Evolutionary conservation across 2,888 invertebrate genomes (phyloP).

Genomic region (Poecilus cupreus): DNA sequence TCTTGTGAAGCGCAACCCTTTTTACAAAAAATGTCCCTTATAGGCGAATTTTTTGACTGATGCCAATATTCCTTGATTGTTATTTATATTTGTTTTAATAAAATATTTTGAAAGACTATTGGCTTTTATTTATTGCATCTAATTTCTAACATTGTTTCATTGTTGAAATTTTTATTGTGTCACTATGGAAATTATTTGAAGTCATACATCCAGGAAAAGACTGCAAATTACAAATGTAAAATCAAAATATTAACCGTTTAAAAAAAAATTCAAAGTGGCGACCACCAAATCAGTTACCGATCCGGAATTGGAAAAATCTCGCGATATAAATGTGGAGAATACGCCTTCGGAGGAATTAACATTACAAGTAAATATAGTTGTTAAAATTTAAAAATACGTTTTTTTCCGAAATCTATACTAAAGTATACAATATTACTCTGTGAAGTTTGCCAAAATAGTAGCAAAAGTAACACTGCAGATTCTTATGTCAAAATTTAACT

Average conservation of each 20-base stretch:
- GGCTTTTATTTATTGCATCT: neutral
- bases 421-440: too few species aligned
- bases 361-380: slow-evolving; percentile 25
- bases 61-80: neutral
- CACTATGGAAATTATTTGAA: neutral
- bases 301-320: neutral
- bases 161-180: neutral
- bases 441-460: too few species aligned
- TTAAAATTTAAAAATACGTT: neutral
- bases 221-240: slow-evolving; percentile 10
- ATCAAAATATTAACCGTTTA: neutral
- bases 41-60: slow-evolving; percentile 83
- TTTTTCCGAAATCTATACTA: too few species aligned
- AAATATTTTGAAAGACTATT: neutral
- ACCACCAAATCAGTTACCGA: neutral
- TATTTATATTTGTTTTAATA: slow-evolving; percentile 42
- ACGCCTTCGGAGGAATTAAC: slow-evolving; percentile 44
- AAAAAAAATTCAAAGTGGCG: neutral
- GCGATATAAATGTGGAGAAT: neutral
- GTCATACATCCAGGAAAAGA: neutral
- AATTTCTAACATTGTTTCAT: neutral
- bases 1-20: slow-evolving; percentile 89
- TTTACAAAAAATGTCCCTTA: slow-evolving; percentile 84
- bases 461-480: too few species aligned
- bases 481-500: too few species aligned